Conservation (phyloP, 2,797 vertebrate species). For the Notolabrus celidotus region DNA sequence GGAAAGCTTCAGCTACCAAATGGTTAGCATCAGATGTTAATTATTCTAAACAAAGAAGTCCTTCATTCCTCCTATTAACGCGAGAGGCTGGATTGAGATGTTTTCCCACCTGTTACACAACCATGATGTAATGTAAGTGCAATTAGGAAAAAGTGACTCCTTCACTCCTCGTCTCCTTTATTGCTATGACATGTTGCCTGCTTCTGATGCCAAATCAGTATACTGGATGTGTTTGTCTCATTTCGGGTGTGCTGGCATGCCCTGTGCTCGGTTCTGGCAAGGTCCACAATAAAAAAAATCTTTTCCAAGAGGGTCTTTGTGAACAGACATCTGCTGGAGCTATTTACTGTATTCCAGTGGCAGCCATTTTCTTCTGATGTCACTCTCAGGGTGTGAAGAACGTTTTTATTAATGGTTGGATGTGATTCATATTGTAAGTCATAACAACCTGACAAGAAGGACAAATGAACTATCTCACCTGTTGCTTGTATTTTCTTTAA, state of each 20-base stretch:
- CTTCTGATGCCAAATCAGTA: constrained; percentile 37
- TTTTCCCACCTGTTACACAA: constrained; percentile 75
- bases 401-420: too few species aligned
- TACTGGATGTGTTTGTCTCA: constrained; percentile 33
- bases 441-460: too few species aligned
- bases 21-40: constrained; percentile 39
- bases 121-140: constrained; percentile 64
- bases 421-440: too few species aligned
- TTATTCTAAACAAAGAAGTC: constrained; percentile 60
- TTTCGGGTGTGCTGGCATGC: constrained; percentile 37
- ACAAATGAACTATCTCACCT: too few species aligned
- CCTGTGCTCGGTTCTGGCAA: constrained; percentile 35
- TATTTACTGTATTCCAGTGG: not conserved
- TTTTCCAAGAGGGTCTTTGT: constrained; percentile 21
- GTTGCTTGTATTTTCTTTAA: too few species aligned
- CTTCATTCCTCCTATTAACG: constrained; percentile 53
- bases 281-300: constrained; percentile 41
- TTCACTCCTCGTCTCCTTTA: constrained; percentile 17
- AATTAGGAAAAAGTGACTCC: constrained; percentile 74
- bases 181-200: constrained; percentile 34
- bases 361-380: not conserved
- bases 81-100: constrained; percentile 37
- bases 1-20: constrained; percentile 42
- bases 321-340: constrained; percentile 45
- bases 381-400: not conserved